Percentiles rank a stretch among this genome's conserved stretches.
These are phyloP conservation scores for Syrista parreyssii DNA, from an alignment of 2,888 invertebrate species.

Conservation along the genomic window DNA sequence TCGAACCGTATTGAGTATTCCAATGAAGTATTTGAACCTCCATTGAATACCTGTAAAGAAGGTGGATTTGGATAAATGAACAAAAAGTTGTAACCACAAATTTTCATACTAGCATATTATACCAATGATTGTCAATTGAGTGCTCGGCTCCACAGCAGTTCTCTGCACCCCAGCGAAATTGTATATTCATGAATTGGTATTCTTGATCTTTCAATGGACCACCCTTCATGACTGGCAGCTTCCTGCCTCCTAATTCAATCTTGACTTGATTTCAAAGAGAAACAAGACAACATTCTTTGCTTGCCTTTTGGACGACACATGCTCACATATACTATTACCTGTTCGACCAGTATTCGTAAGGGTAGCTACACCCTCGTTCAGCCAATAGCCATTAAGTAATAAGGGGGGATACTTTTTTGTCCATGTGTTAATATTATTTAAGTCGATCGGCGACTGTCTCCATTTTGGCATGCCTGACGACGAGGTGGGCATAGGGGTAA, in stretches of 20 bases:
- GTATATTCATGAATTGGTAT: slow-evolving; percentile 41
- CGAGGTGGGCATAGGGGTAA: slow-evolving; percentile 35
- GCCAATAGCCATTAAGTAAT: slow-evolving; percentile 43
- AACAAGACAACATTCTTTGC: background rate
- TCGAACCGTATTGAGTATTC: slow-evolving; percentile 41
- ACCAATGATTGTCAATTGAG: slow-evolving; percentile 46
- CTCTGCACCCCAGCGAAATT: slow-evolving; percentile 50
- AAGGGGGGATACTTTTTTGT: slow-evolving; percentile 38
- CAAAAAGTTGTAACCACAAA: background rate
- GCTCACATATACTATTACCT: slow-evolving; percentile 30
- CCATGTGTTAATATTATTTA: slow-evolving; percentile 35
- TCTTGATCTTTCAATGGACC: slow-evolving; percentile 41
- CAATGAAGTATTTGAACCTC: slow-evolving; percentile 52
- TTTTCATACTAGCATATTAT: background rate
- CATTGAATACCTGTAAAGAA: slow-evolving; percentile 43
- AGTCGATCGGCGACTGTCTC: slow-evolving; percentile 51
- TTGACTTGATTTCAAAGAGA: slow-evolving; percentile 12
- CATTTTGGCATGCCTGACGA: slow-evolving; percentile 52
- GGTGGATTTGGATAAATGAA: background rate
- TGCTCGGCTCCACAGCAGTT: slow-evolving; percentile 50
- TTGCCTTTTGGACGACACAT: background rate
- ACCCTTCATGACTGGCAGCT: slow-evolving; percentile 28
- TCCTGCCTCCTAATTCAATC: slow-evolving; percentile 11
- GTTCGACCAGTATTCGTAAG: slow-evolving; percentile 51
- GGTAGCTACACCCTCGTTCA: slow-evolving; percentile 30